phyloP scores from a whole-genome alignment of 2,113 vertebrate genomes.

The Pungitius pungitius region DNA sequence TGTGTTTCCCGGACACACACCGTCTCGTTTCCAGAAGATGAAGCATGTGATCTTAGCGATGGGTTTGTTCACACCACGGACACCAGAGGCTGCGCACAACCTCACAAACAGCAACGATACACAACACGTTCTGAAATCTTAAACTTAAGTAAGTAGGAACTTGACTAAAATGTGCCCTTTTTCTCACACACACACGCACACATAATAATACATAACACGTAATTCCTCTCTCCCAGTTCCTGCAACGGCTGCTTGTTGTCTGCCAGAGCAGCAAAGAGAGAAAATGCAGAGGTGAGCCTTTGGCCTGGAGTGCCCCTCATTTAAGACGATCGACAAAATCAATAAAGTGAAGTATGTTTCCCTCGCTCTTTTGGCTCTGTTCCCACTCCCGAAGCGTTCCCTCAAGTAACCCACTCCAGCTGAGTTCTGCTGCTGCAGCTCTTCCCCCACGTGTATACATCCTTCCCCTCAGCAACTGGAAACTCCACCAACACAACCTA shows the following conservation, averaged over 20 bases:
- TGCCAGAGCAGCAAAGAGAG: conserved; percentile 48
- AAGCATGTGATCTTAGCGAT: conserved; percentile 50
- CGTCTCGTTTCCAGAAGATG: conserved; percentile 36
- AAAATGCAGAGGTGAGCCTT: conserved; percentile 78
- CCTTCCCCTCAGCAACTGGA: conserved; percentile 67
- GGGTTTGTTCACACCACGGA: conserved; percentile 27
- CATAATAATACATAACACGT: too few species aligned
- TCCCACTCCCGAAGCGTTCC: conserved; percentile 72
- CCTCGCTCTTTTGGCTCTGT: conserved; percentile 73
- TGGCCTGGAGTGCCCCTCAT: conserved; percentile 83
- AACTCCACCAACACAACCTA: conserved; percentile 61
- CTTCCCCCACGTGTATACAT: conserved; percentile 69
- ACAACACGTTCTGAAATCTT: conserved; percentile 3
- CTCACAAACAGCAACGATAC: not conserved
- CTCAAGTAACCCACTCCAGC: conserved; percentile 73
- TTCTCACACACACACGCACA: not conserved
- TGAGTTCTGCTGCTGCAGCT: conserved; percentile 73
- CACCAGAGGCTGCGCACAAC: not conserved
- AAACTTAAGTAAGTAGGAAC: conserved; percentile 10
- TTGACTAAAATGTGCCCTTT: not conserved
- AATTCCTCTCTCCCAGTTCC: conserved; percentile 26
- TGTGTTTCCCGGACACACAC: conserved; percentile 9
- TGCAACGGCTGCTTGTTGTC: conserved; percentile 57
- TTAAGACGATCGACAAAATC: conserved; percentile 85
- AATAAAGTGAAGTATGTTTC: conserved; percentile 84